Evolutionary conservation across 2,113 vertebrate genomes (phyloP).

Genomic region (Silurus meridionalis): DNA sequence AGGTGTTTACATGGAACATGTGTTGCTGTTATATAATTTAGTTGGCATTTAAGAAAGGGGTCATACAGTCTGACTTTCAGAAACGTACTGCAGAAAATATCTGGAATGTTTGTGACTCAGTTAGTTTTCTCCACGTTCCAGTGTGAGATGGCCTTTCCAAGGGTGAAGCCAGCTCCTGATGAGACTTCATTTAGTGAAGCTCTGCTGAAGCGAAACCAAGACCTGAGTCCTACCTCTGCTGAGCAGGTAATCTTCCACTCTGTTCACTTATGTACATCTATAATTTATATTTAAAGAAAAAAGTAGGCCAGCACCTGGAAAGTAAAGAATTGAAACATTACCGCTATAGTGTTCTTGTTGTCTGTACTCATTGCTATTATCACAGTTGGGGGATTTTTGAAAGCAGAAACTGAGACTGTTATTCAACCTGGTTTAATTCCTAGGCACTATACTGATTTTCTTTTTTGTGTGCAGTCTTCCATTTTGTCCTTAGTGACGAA

Average conservation of each 20-base stretch:
- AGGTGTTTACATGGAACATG: neutral
- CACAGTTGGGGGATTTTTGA: neutral
- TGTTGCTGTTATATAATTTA: neutral
- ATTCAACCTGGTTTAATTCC: neutral
- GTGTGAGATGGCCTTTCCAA: slow-evolving; percentile 98
- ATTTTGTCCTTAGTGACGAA: slow-evolving; percentile 97
- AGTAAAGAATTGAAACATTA: neutral
- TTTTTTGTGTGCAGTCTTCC: slow-evolving; percentile 77
- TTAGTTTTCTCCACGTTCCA: slow-evolving; percentile 53
- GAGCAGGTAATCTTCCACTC: slow-evolving; percentile 81
- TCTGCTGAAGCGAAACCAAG: slow-evolving; percentile 94
- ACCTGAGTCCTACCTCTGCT: slow-evolving; percentile 85
- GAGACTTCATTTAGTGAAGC: slow-evolving; percentile 90
- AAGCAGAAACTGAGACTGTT: neutral
- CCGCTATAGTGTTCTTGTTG: neutral
- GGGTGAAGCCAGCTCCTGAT: slow-evolving; percentile 87
- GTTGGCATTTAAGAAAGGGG: neutral
- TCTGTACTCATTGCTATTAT: neutral
- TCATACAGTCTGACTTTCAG: neutral
- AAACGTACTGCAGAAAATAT: neutral
- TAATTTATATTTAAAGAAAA: neutral
- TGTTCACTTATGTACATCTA: neutral
- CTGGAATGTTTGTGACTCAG: neutral
- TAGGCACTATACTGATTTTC: neutral
- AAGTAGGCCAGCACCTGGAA: neutral